Evolutionary conservation across 1,140 invertebrate genomes (phyloP).

Genomic region (Euura saliciscinereae): DNA sequence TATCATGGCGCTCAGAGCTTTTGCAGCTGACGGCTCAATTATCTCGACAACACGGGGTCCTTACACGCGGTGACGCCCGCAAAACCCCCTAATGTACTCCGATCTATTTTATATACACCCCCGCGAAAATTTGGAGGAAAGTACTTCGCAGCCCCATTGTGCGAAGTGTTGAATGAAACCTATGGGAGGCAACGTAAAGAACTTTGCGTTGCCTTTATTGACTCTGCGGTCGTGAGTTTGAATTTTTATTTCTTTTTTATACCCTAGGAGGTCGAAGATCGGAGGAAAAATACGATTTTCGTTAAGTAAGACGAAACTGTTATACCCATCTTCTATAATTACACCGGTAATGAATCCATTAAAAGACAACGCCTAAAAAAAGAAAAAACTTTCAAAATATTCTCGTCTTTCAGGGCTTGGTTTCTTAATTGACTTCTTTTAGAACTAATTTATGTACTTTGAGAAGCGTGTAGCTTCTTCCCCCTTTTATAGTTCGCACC

Average conservation of each 20-base stretch:
- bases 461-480: too few relatives aligned
- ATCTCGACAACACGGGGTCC: conserved; percentile 40
- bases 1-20: conserved; percentile 47
- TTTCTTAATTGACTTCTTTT: not conserved
- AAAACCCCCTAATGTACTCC: conserved; percentile 29
- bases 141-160: not conserved
- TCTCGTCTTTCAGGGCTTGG: not conserved
- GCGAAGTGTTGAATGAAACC: not conserved
- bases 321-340: not conserved
- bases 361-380: not conserved
- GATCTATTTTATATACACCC: conserved; percentile 21
- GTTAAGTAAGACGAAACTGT: not conserved
- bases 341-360: conserved; percentile 14
- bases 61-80: conserved; percentile 45
- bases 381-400: not conserved
- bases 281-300: not conserved
- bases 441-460: too few relatives aligned
- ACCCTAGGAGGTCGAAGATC: too few relatives aligned
- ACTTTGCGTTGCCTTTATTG: conserved; percentile 34
- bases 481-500: too few relatives aligned
- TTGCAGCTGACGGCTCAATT: conserved; percentile 56
- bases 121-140: not conserved
- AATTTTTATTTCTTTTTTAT: conserved; percentile 27
- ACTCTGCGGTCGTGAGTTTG: conserved; percentile 32
- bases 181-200: conserved; percentile 26